A percentile compares a stretch with the other conserved stretches of the same genome.
phyloP scores from a whole-genome alignment of 2,113 vertebrate genomes.

The Sus scrofa region DNA sequence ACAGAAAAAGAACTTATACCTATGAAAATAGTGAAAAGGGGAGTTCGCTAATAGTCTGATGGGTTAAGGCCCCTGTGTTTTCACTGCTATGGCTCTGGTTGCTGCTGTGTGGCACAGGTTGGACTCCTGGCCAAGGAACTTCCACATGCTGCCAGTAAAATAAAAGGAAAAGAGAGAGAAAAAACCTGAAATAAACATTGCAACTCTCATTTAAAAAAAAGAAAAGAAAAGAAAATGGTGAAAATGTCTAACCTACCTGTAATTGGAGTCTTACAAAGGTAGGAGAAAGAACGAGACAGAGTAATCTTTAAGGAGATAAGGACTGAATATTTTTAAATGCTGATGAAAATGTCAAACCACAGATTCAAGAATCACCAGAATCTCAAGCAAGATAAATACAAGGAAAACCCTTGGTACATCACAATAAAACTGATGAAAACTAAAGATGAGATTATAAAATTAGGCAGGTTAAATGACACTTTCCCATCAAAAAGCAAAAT shows the following conservation, averaged over 20 bases:
- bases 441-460: background rate
- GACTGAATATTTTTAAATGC: background rate
- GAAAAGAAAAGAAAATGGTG: background rate
- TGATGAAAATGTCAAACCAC: background rate
- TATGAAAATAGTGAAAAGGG: background rate
- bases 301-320: background rate
- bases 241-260: background rate
- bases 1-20: background rate
- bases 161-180: too few relatives aligned
- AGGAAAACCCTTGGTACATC: background rate
- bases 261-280: background rate
- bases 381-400: background rate
- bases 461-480: background rate
- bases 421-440: background rate
- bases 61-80: too few relatives aligned
- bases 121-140: too few relatives aligned
- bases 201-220: too few relatives aligned
- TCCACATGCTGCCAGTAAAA: too few relatives aligned
- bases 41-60: too few relatives aligned
- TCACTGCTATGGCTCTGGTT: too few relatives aligned
- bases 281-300: background rate
- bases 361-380: background rate
- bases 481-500: background rate
- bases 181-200: too few relatives aligned
- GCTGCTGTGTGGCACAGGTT: too few relatives aligned